Evolutionary conservation across 2,888 invertebrate species (phyloP).

Genomic region (Cerastis rubricosa): DNA sequence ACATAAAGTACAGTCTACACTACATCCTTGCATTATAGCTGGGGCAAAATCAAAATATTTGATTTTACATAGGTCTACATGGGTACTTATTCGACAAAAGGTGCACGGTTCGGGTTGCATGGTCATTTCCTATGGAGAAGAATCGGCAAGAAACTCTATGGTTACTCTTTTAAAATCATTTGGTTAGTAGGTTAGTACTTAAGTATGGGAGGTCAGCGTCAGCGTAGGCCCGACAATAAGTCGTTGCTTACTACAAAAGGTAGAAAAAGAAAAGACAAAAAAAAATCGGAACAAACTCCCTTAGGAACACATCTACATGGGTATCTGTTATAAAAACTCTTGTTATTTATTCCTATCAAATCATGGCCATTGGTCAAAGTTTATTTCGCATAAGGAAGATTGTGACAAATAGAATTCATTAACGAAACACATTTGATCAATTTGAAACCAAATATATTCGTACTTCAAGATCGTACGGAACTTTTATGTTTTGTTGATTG

Average conservation of each 20-base stretch:
- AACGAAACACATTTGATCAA: conserved; percentile 62
- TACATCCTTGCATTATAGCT: background rate
- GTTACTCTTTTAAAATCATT: too few relatives aligned
- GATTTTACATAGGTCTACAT: too few relatives aligned
- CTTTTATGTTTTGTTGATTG: conserved; percentile 26
- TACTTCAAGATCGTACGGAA: conserved; percentile 38
- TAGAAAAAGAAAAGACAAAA: too few relatives aligned
- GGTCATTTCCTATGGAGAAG: too few relatives aligned
- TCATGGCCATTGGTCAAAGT: conserved; percentile 22
- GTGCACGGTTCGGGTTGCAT: too few relatives aligned
- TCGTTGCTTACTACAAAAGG: too few relatives aligned
- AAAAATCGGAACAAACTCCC: background rate
- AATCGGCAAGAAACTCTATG: too few relatives aligned
- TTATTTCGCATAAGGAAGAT: conserved; percentile 48
- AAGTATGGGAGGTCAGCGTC: too few relatives aligned
- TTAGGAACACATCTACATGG: background rate
- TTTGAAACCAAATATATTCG: conserved; percentile 58
- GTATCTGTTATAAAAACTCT: background rate
- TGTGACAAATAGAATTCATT: conserved; percentile 55
- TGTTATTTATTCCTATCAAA: background rate
- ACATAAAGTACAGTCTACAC: background rate
- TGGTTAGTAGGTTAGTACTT: too few relatives aligned
- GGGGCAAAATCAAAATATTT: too few relatives aligned
- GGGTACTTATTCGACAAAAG: too few relatives aligned
- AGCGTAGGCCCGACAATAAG: too few relatives aligned